Evolutionary conservation across 2,113 vertebrate species (phyloP), one percentile per base, ranked within the genome.

Genomic region (Melanotaenia duboulayi): DNA sequence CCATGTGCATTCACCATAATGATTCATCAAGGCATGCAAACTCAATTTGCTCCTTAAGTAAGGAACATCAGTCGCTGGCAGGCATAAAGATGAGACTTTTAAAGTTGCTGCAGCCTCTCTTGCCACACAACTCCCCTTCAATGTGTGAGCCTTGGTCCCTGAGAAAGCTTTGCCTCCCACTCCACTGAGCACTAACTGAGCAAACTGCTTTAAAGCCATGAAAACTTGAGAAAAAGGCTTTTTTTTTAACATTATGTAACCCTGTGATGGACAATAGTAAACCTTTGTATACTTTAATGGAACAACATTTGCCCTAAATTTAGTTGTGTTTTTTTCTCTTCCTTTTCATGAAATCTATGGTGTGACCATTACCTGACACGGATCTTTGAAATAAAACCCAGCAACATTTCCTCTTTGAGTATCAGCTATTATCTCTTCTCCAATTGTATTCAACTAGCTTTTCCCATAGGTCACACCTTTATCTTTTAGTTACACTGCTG

Each of bases 21-120:
- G 81, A 91, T 74, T 90, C 71, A 90, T 88, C 86, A 91, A 87
- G 82, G 86, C 90, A 84, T 87, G 86, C 74, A 89, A 86, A 90
- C 77, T 85, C 79, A 83, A 88, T 92, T 88, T 90, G 78, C 87
- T 92, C 78, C 82, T 76, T 75, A 78, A 88, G 79, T 87, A 80
- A 85, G 65, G 82, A 91, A 86, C 82, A 90, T 88, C 86, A 87
- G 76, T 77, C 9, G 76, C 90, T 81, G 82, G 77, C 81, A 82
- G 85, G 87, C 87, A 88, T 71, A 69, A 86, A 73, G 71, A 90
- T 71, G 78, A 87, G 85, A 82, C 66, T 88, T 84, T 76, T 76
- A 78, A 83, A 83, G 79, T 76, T 79, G 71, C 71, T 74, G 48
- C 74, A 76, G 58, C 78, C 57, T 37, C 55, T 72, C 74, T 55